Percentiles rank a stretch among this genome's conserved stretches.
Conservation (phyloP, 2,113 vertebrate genomes). For the Toxotes chatareus region DNA sequence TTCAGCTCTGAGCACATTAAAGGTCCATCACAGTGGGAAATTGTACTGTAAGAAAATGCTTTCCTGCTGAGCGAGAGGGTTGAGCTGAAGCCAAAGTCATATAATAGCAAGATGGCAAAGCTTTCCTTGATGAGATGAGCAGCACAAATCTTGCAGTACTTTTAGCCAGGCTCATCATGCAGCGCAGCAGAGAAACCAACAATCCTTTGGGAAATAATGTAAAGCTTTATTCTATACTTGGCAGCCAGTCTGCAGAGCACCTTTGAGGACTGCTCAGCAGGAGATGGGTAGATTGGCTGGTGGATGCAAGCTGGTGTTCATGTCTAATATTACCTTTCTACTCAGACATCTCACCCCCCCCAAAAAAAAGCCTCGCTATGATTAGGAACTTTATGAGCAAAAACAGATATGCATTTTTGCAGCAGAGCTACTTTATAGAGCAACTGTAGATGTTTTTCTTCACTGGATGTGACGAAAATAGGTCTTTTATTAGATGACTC, state of each 20-base stretch:
- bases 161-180: constrained; percentile 27
- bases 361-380: background rate
- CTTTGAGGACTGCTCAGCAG: constrained; percentile 22
- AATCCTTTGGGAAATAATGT: constrained; percentile 44
- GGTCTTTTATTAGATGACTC: background rate
- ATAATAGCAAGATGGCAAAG: background rate
- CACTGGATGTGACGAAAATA: background rate
- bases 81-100: background rate
- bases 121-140: constrained; percentile 23
- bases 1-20: background rate
- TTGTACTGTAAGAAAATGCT: background rate
- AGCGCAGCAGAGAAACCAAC: constrained; percentile 30
- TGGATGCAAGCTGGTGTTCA: background rate
- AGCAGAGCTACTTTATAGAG: background rate
- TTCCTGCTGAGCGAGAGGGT: constrained; percentile 12
- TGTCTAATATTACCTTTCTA: constrained; percentile 33
- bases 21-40: background rate
- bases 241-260: constrained; percentile 25
- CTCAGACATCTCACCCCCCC: background rate
- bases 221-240: constrained; percentile 45
- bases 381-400: constrained; percentile 1
- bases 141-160: constrained; percentile 11
- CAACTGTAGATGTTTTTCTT: background rate
- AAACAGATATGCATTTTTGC: background rate
- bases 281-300: constrained; percentile 29